Conservation (phyloP, 2,797 vertebrate species). For the Crossoptilon crossoptilon region DNA sequence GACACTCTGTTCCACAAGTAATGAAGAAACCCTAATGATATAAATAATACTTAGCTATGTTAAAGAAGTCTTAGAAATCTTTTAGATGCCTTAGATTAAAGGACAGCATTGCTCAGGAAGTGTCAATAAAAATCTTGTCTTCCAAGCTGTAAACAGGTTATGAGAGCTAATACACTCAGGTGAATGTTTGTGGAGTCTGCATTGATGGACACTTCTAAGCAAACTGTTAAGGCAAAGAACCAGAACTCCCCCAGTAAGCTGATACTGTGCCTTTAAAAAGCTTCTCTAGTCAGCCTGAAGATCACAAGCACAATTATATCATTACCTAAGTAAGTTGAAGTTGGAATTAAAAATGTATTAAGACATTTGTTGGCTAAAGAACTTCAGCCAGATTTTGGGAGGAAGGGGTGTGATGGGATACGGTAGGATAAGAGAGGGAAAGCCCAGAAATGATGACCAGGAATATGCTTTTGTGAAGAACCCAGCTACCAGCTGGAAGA, state of each 20-base stretch:
- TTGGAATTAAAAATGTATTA: neutral
- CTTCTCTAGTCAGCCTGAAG: neutral
- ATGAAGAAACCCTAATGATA: neutral
- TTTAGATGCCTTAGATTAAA: slow-evolving; percentile 8
- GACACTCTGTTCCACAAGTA: neutral
- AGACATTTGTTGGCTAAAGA: neutral
- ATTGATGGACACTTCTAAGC: neutral
- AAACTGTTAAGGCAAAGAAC: neutral
- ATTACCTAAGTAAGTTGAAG: neutral
- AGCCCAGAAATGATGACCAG: neutral
- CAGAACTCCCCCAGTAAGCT: neutral
- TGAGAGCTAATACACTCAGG: neutral
- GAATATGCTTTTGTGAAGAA: neutral
- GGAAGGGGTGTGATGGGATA: neutral
- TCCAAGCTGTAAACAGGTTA: neutral
- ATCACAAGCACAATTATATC: neutral
- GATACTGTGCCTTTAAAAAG: slow-evolving; percentile 1
- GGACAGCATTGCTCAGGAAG: neutral
- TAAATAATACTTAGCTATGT: slow-evolving; percentile 9
- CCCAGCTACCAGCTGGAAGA: neutral
- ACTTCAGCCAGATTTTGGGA: neutral
- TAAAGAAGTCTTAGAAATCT: neutral
- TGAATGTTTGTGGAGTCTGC: neutral
- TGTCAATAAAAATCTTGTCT: neutral
- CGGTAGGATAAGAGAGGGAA: neutral